A percentile compares a stretch with the other conserved stretches of the same genome.
Conservation (phyloP, 2,797 vertebrate genomes). For the Xiphophorus birchmanni region DNA sequence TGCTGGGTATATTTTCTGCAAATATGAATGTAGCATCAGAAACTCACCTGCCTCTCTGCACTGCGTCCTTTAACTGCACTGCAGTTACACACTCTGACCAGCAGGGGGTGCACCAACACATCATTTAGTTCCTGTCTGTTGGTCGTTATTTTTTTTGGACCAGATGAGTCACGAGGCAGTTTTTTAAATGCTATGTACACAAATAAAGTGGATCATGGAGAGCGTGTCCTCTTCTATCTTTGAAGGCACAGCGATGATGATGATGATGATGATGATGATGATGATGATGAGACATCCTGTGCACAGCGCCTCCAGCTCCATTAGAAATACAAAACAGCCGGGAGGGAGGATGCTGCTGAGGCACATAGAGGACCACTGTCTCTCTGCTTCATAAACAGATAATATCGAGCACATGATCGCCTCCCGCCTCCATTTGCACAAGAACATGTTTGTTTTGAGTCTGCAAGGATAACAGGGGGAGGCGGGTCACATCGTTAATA, state of each 20-base stretch:
- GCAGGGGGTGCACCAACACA: conserved; percentile 51
- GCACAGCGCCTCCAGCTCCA: conserved; percentile 11
- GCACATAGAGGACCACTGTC: conserved; percentile 68
- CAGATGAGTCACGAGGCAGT: conserved; percentile 13
- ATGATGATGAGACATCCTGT: background rate
- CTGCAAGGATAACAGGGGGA: background rate
- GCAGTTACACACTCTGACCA: conserved; percentile 39
- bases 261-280: too few relatives aligned
- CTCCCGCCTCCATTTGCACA: conserved; percentile 55
- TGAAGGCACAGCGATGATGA: conserved; percentile 5
- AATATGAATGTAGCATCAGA: conserved; percentile 13
- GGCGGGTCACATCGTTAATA: conserved; percentile 20
- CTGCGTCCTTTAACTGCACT: background rate
- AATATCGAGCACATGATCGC: conserved; percentile 76
- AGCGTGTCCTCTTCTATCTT: background rate
- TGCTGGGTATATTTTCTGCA: background rate
- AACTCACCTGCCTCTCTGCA: background rate
- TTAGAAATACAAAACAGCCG: conserved; percentile 42
- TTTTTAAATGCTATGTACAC: background rate
- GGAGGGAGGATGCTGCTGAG: conserved; percentile 24
- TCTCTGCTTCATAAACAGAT: conserved; percentile 65
- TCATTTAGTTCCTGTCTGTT: background rate
- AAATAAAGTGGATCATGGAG: background rate
- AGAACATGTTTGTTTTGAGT: conserved; percentile 67
- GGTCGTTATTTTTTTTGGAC: background rate